A percentile compares a stretch with the other conserved stretches of the same genome.
Evolutionary conservation across 2,888 invertebrate species (phyloP).

Genomic region (Hecatera dysodea): DNA sequence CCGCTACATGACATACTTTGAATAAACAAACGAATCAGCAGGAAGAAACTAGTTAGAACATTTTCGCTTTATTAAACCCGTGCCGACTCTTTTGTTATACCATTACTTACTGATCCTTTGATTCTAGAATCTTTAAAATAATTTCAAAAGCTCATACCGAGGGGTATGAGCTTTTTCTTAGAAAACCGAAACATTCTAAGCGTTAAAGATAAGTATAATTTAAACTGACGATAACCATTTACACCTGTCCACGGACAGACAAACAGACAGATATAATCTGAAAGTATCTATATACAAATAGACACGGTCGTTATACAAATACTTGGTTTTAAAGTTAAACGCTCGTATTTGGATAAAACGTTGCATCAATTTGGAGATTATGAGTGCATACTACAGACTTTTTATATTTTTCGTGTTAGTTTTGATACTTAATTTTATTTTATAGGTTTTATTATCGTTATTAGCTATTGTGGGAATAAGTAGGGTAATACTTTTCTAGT

Average conservation of each 20-base stretch:
- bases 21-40: too few species aligned
- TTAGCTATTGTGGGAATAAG: not conserved
- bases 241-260: slow-evolving; percentile 68
- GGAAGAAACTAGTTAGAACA: too few species aligned
- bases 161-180: not conserved
- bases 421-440: slow-evolving; percentile 31
- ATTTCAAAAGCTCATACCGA: not conserved
- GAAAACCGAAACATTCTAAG: slow-evolving; percentile 29
- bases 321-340: slow-evolving; percentile 42
- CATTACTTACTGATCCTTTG: not conserved
- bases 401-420: slow-evolving; percentile 32
- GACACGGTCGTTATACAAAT: slow-evolving; percentile 50
- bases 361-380: slow-evolving; percentile 48
- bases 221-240: slow-evolving; percentile 68
- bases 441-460: slow-evolving; percentile 10
- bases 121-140: too few species aligned
- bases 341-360: slow-evolving; percentile 33
- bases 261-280: slow-evolving; percentile 58
- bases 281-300: slow-evolving; percentile 59
- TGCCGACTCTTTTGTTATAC: not conserved
- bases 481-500: too few species aligned
- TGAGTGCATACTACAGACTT: too few species aligned
- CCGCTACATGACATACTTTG: too few species aligned
- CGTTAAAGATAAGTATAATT: slow-evolving; percentile 65
- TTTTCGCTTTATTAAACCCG: too few species aligned